Percentiles rank a stretch among this genome's conserved stretches.
phyloP scores from a whole-genome alignment of 1,140 invertebrate species.

The Chrysomallon squamiferum region DNA sequence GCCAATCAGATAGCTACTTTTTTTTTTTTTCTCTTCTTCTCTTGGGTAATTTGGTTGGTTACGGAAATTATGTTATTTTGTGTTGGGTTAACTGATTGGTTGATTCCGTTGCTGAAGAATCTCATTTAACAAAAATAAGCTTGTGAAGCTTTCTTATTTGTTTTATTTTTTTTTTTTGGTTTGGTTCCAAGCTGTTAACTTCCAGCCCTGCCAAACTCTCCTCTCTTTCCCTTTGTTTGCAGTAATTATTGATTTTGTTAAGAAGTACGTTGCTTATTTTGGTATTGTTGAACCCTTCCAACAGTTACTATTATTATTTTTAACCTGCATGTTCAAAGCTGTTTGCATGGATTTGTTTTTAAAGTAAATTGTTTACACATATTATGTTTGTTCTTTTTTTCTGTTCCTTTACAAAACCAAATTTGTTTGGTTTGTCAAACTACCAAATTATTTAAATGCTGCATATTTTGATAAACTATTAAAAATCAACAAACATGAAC shows the following conservation, averaged over 20 bases:
- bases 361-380: not conserved
- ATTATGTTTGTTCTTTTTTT: not conserved
- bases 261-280: not conserved
- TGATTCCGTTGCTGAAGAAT: constrained; percentile 9
- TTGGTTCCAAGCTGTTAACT: no score
- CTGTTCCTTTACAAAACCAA: not conserved
- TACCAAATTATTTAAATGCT: not conserved
- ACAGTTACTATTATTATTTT: no score
- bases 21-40: no score
- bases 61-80: not conserved
- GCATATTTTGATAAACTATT: not conserved
- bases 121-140: no score
- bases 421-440: not conserved
- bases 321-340: no score
- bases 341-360: not conserved
- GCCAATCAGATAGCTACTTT: no score
- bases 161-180: not conserved
- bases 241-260: constrained; percentile 1
- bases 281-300: not conserved
- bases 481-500: no score
- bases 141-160: no score
- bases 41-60: not conserved
- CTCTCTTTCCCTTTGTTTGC: not conserved
- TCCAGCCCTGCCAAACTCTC: no score
- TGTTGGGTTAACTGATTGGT: not conserved